A percentile compares a stretch with the other conserved stretches of the same genome.
Evolutionary conservation across 1,140 invertebrate genomes (phyloP).

Genomic region (Probaryconus sp.): DNA sequence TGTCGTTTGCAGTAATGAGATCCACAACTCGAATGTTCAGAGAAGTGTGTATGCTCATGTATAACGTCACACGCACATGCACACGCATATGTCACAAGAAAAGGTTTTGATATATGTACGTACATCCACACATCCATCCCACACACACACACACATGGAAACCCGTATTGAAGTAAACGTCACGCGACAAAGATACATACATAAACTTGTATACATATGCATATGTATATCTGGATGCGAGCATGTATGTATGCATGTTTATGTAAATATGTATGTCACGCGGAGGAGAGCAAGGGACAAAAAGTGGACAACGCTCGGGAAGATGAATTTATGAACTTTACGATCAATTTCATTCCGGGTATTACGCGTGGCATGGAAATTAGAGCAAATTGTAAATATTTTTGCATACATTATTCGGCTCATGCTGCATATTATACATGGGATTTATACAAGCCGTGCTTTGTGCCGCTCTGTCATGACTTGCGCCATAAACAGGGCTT

Average conservation of each 20-base stretch:
- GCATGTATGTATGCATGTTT: constrained; percentile 37
- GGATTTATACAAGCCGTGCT: constrained; percentile 35
- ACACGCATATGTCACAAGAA: background rate
- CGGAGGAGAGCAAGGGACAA: background rate
- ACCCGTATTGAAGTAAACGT: too few species aligned
- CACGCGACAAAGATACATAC: constrained; percentile 17
- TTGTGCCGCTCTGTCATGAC: constrained; percentile 10
- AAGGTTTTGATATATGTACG: background rate
- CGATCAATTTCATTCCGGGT: constrained; percentile 53
- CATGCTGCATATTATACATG: constrained; percentile 27
- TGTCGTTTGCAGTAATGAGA: constrained; percentile 61
- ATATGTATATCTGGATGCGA: constrained; percentile 14
- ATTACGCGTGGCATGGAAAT: constrained; percentile 52
- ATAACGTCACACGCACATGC: constrained; percentile 11
- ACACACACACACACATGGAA: too few species aligned
- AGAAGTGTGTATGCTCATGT: constrained; percentile 35
- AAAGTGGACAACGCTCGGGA: constrained; percentile 33
- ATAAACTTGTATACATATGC: constrained; percentile 8
- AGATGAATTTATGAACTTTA: constrained; percentile 59
- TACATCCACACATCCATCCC: background rate
- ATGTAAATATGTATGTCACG: constrained; percentile 30
- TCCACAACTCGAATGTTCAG: constrained; percentile 53
- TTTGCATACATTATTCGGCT: constrained; percentile 54
- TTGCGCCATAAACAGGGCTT: constrained; percentile 36
- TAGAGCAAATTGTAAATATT: constrained; percentile 58